These are phyloP conservation scores for Magallana angulata DNA, from an alignment of 1,140 invertebrate species.

Conservation along the genomic window DNA sequence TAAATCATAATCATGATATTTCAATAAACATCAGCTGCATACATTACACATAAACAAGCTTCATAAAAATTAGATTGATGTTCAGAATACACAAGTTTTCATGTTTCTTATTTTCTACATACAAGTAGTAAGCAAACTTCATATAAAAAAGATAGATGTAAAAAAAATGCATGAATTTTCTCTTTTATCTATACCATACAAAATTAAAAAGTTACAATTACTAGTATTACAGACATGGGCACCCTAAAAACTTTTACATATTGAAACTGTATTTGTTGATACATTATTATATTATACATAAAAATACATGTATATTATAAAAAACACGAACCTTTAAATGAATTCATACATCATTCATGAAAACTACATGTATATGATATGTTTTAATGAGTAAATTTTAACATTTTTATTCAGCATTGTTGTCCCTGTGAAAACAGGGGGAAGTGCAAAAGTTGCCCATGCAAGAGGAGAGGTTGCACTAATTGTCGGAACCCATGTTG, in stretches of 20 bases:
- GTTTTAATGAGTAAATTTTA: not conserved
- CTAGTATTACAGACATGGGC: no score
- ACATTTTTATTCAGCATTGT: not conserved
- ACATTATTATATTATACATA: no score
- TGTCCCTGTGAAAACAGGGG: not conserved
- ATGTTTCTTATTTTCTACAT: no score
- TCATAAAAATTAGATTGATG: no score
- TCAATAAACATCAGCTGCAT: no score
- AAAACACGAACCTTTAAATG: not conserved
- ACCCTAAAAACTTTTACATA: not conserved
- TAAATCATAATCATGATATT: no score
- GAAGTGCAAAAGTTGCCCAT: not conserved
- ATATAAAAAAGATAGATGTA: no score
- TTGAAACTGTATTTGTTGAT: not conserved
- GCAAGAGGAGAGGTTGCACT: not conserved
- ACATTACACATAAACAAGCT: no score
- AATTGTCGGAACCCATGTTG: not conserved
- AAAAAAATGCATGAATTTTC: no score
- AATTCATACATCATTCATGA: not conserved
- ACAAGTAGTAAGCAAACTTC: no score
- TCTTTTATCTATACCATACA: not conserved
- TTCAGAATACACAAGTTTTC: no score
- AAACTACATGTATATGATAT: not conserved
- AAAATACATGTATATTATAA: not conserved
- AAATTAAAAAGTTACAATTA: no score